Conservation (phyloP, 1,140 invertebrate species). For the Planococcus citri region DNA sequence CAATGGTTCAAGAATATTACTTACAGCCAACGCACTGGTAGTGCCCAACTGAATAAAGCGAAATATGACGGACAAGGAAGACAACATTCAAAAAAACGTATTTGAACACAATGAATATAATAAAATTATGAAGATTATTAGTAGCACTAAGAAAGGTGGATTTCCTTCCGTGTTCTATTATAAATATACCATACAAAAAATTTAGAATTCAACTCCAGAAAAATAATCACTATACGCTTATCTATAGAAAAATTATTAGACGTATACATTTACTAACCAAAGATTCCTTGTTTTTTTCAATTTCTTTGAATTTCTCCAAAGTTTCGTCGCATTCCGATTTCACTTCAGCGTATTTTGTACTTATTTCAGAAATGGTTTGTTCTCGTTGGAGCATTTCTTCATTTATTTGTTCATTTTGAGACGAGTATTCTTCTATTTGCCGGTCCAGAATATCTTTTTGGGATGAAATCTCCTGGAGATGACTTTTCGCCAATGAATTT, state of each 20-base stretch:
- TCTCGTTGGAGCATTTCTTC: neutral
- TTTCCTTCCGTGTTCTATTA: neutral
- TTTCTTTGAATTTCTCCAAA: neutral
- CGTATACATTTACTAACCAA: constrained; percentile 1
- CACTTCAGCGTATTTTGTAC: neutral
- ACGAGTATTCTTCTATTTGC: neutral
- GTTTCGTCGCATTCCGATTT: neutral
- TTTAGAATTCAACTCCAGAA: too few relatives aligned
- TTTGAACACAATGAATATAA: neutral
- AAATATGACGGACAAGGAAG: neutral
- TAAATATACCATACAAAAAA: neutral
- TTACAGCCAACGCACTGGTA: neutral
- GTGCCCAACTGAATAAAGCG: neutral
- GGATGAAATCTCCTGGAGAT: neutral
- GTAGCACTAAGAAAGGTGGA: neutral
- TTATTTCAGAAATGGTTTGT: neutral
- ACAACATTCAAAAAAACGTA: neutral
- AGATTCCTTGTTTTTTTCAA: neutral
- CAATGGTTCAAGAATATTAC: neutral
- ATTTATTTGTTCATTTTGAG: neutral
- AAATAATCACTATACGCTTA: too few relatives aligned
- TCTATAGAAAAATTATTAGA: too few relatives aligned
- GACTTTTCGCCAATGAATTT: neutral
- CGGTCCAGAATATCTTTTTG: neutral
- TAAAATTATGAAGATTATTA: neutral